phyloP scores from a whole-genome alignment of 2,113 vertebrate species.

The Crocuta crocuta region DNA sequence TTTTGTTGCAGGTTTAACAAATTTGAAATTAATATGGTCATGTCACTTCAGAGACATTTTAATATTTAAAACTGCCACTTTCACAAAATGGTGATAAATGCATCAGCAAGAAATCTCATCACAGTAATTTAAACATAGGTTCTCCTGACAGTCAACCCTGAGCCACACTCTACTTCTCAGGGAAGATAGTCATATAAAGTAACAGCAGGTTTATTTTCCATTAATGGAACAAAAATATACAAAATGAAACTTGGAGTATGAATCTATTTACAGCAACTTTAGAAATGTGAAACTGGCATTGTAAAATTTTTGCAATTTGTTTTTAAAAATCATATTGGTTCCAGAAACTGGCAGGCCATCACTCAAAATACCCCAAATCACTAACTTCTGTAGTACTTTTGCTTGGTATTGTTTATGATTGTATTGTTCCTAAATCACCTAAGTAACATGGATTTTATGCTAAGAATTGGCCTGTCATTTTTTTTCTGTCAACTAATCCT shows the following conservation, averaged over 20 bases:
- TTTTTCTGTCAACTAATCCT: not conserved
- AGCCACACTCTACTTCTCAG: not conserved
- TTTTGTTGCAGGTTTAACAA: not conserved
- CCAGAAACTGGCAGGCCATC: not conserved
- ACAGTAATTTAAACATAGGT: not conserved
- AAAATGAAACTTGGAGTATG: not conserved
- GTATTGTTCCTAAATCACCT: not conserved
- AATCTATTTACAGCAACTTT: not conserved
- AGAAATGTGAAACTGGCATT: not conserved
- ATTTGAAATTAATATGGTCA: not conserved
- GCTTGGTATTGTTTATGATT: not conserved
- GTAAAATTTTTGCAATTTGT: not conserved
- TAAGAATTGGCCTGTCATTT: not conserved
- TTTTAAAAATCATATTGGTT: not conserved
- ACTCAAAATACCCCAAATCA: not conserved
- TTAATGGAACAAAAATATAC: not conserved
- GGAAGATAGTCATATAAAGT: not conserved
- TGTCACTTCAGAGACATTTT: not conserved
- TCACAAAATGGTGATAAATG: constrained; percentile 48
- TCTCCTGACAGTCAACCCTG: not conserved
- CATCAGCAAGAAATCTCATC: not conserved
- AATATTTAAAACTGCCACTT: constrained; percentile 36
- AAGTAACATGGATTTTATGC: not conserved
- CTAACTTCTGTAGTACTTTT: not conserved
- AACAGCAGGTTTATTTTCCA: not conserved